Evolutionary conservation across 2,797 vertebrate genomes (phyloP).

Genomic region (Babyrousa celebensis): DNA sequence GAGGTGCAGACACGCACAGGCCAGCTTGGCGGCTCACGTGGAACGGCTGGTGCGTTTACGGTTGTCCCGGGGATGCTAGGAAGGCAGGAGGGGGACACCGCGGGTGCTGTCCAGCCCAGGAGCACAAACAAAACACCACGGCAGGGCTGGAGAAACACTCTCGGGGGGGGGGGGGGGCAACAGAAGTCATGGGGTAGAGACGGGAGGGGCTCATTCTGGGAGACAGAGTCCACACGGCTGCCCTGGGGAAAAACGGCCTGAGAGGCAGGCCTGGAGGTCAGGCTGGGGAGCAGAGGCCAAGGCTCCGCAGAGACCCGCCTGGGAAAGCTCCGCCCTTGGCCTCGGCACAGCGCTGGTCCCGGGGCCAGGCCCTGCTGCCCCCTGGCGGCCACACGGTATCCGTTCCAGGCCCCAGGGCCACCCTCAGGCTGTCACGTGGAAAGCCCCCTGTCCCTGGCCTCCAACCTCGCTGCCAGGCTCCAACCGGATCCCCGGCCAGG

Average conservation of each 20-base stretch:
- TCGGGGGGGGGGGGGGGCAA: background rate
- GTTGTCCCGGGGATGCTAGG: background rate
- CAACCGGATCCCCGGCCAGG: background rate
- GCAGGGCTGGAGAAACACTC: background rate
- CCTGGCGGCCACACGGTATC: constrained; percentile 48
- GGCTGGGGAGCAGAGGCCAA: background rate
- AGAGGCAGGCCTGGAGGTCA: background rate
- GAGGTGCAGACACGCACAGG: background rate
- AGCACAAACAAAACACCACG: background rate
- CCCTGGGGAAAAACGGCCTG: background rate
- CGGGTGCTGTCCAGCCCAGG: background rate
- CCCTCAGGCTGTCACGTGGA: background rate
- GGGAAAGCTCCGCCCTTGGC: background rate
- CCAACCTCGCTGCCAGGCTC: background rate
- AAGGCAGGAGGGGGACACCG: background rate
- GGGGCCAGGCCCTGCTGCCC: constrained; percentile 5
- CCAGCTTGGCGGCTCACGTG: accelerated
- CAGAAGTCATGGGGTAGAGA: background rate
- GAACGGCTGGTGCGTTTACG: accelerated
- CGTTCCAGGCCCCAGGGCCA: background rate
- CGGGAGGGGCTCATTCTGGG: background rate
- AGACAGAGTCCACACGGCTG: background rate
- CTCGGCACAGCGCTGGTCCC: background rate
- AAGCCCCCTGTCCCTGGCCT: background rate
- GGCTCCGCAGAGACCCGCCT: background rate